phyloP scores from a whole-genome alignment of 2,113 vertebrate species.

The Psophia crepitans region DNA sequence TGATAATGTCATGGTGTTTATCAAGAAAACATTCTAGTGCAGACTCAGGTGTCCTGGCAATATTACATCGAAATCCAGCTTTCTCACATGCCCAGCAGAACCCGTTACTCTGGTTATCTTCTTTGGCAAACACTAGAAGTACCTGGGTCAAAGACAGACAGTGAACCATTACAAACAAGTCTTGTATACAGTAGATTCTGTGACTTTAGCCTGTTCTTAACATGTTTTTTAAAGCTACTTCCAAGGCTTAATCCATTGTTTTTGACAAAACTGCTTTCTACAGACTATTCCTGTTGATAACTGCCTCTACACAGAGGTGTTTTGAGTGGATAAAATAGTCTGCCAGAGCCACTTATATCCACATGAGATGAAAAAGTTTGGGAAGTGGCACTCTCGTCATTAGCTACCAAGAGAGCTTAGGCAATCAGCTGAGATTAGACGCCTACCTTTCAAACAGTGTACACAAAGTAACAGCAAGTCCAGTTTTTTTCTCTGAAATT shows the following conservation, averaged over 20 bases:
- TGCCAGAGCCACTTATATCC: neutral
- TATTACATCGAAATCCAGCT: slow-evolving; percentile 86
- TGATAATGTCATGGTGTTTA: slow-evolving; percentile 93
- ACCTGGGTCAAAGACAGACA: slow-evolving; percentile 77
- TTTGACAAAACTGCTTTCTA: neutral
- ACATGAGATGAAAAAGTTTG: neutral
- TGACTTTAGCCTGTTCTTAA: neutral
- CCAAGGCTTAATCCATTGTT: neutral
- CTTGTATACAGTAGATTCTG: neutral
- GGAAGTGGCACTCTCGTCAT: neutral
- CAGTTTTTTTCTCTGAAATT: neutral
- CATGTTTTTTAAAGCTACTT: neutral
- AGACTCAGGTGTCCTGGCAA: slow-evolving; percentile 84
- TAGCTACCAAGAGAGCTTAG: neutral
- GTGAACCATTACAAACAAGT: neutral
- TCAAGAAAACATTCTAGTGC: slow-evolving; percentile 90
- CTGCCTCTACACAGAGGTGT: neutral
- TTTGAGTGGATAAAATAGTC: neutral
- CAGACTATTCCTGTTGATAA: neutral
- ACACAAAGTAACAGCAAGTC: neutral
- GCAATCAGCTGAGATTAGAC: neutral
- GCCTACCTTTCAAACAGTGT: neutral
- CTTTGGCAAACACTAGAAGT: slow-evolving; percentile 98
- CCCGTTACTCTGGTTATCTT: slow-evolving; percentile 92
- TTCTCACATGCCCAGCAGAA: slow-evolving; percentile 95